These are phyloP conservation scores for Planiliza haematocheilus DNA, from an alignment of 2,113 vertebrate genomes.

Conservation along the genomic window DNA sequence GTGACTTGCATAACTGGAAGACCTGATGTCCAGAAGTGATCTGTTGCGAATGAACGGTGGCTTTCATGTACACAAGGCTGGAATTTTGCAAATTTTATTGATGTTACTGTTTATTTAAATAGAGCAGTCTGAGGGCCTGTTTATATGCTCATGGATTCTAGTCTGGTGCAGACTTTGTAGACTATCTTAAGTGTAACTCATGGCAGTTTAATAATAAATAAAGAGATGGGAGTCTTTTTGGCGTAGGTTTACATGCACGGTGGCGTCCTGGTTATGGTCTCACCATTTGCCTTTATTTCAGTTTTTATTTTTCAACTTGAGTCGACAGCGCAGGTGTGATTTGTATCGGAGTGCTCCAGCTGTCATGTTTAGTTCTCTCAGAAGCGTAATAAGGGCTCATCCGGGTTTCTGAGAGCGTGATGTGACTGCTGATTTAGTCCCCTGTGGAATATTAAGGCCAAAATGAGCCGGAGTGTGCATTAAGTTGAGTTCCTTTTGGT, in stretches of 20 bases:
- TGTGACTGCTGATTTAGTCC: not conserved
- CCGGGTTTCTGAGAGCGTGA: slow-evolving; percentile 2
- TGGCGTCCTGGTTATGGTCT: not conserved
- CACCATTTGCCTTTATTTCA: slow-evolving; percentile 3
- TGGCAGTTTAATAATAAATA: too few species aligned
- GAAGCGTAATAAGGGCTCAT: not conserved
- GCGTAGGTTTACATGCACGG: not conserved
- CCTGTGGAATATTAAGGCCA: not conserved
- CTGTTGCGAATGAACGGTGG: too few species aligned
- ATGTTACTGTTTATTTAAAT: too few species aligned
- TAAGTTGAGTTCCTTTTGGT: not conserved
- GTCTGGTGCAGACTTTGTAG: too few species aligned
- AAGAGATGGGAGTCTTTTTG: too few species aligned
- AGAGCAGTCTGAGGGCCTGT: too few species aligned
- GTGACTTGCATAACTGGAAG: too few species aligned
- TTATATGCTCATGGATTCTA: too few species aligned
- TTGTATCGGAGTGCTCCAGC: not conserved
- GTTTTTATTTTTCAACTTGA: not conserved
- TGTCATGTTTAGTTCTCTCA: not conserved
- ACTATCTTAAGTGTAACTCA: too few species aligned
- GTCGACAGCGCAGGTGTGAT: not conserved
- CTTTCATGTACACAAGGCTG: too few species aligned
- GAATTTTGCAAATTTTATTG: too few species aligned
- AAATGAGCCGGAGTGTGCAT: not conserved
- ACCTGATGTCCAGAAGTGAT: too few species aligned